phyloP scores from a whole-genome alignment of 64 coral and sea anemone species.

The Trachythela sp. region DNA sequence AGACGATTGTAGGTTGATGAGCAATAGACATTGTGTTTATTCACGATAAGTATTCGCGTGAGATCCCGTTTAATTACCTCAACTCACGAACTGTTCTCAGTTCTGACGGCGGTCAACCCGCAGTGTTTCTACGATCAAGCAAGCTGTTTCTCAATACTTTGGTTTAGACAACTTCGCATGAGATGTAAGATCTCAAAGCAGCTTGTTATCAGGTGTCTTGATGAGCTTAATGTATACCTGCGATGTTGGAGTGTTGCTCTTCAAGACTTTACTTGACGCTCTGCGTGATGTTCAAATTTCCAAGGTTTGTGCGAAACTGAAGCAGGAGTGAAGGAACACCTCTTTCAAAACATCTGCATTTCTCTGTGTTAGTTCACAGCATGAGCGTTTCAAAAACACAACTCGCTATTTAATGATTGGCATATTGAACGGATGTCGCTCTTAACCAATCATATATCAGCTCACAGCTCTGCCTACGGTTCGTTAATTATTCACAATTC shows the following conservation, averaged over 20 bases:
- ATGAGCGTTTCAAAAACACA: conserved; percentile 29
- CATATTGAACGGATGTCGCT: conserved; percentile 21
- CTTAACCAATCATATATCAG: neutral
- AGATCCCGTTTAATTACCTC: neutral
- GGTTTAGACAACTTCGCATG: neutral
- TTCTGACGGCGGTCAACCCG: neutral
- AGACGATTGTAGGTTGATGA: neutral
- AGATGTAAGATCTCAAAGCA: neutral
- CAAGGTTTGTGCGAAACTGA: neutral
- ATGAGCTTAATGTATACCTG: neutral
- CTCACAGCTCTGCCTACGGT: neutral
- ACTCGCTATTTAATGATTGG: conserved; percentile 22
- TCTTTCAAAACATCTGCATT: conserved; percentile 34
- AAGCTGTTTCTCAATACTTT: conserved; percentile 8
- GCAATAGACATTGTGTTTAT: neutral
- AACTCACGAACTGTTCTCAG: neutral
- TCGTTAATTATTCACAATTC: conserved; percentile 25
- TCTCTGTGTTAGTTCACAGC: conserved; percentile 22
- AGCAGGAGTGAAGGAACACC: neutral
- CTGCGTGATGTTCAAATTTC: neutral
- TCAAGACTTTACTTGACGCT: neutral
- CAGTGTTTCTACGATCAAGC: neutral
- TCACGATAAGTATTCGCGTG: neutral
- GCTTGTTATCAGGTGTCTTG: conserved; percentile 27
- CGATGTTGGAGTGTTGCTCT: neutral